Conservation (phyloP, 2,113 vertebrate genomes). For the Sphyrna mokarran region DNA sequence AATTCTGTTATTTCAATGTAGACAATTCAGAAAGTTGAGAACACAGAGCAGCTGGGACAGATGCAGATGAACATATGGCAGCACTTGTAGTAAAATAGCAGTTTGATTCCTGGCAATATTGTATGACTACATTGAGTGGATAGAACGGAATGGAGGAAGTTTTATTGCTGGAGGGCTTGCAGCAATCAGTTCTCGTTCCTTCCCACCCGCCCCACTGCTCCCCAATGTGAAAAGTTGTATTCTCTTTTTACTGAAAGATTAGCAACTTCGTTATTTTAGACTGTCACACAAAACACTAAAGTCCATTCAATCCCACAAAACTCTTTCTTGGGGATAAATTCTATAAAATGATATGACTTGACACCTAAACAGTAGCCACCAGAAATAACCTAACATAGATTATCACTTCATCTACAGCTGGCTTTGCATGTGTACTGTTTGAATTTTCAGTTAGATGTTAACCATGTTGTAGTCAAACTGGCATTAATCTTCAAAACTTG, state of each 20-base stretch:
- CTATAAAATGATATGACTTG: background rate
- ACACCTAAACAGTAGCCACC: background rate
- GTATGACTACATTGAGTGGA: background rate
- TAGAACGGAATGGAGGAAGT: background rate
- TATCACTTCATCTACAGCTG: background rate
- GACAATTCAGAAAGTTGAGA: background rate
- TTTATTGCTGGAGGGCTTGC: background rate
- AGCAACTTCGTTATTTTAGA: background rate
- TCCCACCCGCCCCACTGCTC: background rate
- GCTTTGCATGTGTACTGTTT: background rate
- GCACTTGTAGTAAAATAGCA: constrained; percentile 12
- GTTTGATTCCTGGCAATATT: background rate
- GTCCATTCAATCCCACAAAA: background rate
- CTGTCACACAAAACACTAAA: background rate
- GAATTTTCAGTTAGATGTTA: background rate
- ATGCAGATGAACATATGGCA: background rate
- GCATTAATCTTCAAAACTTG: background rate
- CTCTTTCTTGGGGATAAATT: background rate
- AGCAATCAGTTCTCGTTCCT: background rate
- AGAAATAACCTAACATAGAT: background rate
- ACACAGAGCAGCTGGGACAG: background rate
- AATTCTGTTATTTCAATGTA: background rate
- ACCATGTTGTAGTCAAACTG: background rate
- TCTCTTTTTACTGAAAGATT: background rate
- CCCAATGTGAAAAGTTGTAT: background rate